These are phyloP conservation scores for Lampris incognitus DNA, from an alignment of 2,113 vertebrate species.

Conservation along the genomic window DNA sequence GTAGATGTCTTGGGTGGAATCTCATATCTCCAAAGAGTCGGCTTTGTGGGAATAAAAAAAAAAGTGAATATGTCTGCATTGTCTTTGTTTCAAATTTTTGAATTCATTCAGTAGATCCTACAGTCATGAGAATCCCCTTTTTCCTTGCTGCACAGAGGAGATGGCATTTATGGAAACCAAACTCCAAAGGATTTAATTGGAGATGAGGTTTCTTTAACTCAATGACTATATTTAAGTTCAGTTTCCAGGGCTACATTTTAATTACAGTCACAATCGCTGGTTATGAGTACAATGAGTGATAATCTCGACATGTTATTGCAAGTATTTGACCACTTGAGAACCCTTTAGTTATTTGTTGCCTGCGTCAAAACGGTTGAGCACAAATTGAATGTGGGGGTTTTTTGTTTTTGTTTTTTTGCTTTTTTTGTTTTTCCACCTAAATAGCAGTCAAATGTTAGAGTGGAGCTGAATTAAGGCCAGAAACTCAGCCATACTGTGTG, in stretches of 20 bases:
- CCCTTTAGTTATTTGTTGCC: background rate
- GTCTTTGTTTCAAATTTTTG: no score
- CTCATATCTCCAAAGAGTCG: background rate
- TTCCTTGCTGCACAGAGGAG: background rate
- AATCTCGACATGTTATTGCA: background rate
- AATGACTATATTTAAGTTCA: background rate
- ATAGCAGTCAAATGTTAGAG: background rate
- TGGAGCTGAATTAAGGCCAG: background rate
- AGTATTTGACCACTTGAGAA: background rate
- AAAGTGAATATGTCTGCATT: background rate
- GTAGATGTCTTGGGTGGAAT: background rate
- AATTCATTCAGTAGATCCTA: no score
- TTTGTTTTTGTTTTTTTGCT: no score
- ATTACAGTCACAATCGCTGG: conserved; percentile 15
- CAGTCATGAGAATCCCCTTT: background rate
- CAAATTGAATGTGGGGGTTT: background rate
- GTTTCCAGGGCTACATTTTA: conserved; percentile 1
- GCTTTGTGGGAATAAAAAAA: background rate
- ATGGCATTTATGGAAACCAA: conserved; percentile 28
- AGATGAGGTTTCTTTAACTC: conserved; percentile 1
- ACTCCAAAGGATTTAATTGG: background rate
- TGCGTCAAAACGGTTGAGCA: conserved; percentile 5
- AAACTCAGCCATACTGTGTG: background rate
- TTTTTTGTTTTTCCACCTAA: background rate
- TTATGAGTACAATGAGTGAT: background rate